Percentiles rank a stretch among this genome's conserved stretches.
phyloP scores from a whole-genome alignment of 2,888 invertebrate genomes.

The Orthosia incerta region DNA sequence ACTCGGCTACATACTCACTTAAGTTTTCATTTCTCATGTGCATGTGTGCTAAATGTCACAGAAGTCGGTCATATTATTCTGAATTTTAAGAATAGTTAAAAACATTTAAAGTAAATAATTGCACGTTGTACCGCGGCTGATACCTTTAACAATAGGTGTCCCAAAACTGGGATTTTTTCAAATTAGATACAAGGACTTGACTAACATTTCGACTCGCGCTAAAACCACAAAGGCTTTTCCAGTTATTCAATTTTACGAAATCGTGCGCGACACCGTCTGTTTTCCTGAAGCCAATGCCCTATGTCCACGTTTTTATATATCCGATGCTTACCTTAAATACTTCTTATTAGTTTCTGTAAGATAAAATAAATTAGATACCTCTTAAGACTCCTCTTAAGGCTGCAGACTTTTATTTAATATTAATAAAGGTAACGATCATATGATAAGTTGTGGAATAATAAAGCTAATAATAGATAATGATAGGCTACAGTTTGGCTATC shows the following conservation, averaged over 20 bases:
- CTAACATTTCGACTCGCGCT: constrained; percentile 41
- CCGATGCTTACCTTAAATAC: neutral
- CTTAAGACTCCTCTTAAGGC: neutral
- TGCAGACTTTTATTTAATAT: constrained; percentile 18
- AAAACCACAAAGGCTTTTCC: constrained; percentile 51
- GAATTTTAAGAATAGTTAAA: neutral
- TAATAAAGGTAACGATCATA: constrained; percentile 20
- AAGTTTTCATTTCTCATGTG: constrained; percentile 43
- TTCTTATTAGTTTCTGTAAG: constrained; percentile 1
- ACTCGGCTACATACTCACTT: constrained; percentile 29
- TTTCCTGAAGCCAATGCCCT: constrained; percentile 59
- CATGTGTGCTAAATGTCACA: constrained; percentile 28
- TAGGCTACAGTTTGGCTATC: constrained; percentile 50
- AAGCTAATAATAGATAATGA: constrained; percentile 60
- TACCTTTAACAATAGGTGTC: constrained; percentile 3
- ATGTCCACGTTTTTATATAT: constrained; percentile 32
- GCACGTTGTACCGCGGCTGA: neutral
- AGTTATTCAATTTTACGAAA: constrained; percentile 61
- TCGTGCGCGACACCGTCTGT: constrained; percentile 60
- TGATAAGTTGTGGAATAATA: constrained; percentile 41
- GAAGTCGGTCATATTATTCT: constrained; percentile 38
- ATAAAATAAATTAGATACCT: constrained; percentile 10
- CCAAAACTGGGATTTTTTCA: constrained; percentile 5
- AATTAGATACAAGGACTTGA: constrained; percentile 32
- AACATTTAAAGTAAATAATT: neutral